These are phyloP conservation scores for Dryobota labecula DNA, from an alignment of 2,888 invertebrate species.

Conservation along the genomic window DNA sequence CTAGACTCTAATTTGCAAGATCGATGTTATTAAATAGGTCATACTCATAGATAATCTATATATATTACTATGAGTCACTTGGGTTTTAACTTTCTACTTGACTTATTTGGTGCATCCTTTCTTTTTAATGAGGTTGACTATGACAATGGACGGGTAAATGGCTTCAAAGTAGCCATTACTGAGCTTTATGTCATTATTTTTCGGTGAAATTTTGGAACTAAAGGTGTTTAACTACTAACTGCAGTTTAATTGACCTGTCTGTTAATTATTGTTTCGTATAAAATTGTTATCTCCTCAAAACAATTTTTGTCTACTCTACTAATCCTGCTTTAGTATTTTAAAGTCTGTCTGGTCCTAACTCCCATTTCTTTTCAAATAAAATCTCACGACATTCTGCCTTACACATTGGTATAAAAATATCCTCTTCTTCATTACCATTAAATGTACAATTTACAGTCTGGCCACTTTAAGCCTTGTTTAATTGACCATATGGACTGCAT, in stretches of 20 bases:
- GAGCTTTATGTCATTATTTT: slow-evolving; percentile 28
- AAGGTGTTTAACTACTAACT: slow-evolving; percentile 1
- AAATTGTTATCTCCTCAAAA: background rate
- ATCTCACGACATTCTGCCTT: background rate
- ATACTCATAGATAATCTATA: slow-evolving; percentile 45
- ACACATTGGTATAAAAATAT: slow-evolving; percentile 8
- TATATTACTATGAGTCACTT: slow-evolving; percentile 42
- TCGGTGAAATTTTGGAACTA: slow-evolving; percentile 7
- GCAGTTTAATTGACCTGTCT: background rate
- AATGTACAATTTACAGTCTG: slow-evolving; percentile 36
- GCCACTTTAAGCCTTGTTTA: slow-evolving; percentile 37
- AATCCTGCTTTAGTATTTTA: background rate
- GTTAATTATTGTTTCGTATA: too few relatives aligned
- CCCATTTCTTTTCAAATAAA: background rate
- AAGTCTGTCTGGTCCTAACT: background rate
- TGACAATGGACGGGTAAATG: slow-evolving; percentile 23
- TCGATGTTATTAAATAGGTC: slow-evolving; percentile 59
- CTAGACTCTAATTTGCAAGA: slow-evolving; percentile 49
- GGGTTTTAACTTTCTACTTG: slow-evolving; percentile 58
- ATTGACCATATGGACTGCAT: slow-evolving; percentile 48
- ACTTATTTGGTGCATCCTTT: slow-evolving; percentile 58
- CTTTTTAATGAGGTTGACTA: slow-evolving; percentile 53
- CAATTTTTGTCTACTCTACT: background rate
- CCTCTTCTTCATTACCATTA: slow-evolving; percentile 41
- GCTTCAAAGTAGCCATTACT: slow-evolving; percentile 23